Percentiles rank a stretch among this genome's conserved stretches.
phyloP scores from a whole-genome alignment of 2,888 invertebrate genomes.

The Epirrhoe tristata region DNA sequence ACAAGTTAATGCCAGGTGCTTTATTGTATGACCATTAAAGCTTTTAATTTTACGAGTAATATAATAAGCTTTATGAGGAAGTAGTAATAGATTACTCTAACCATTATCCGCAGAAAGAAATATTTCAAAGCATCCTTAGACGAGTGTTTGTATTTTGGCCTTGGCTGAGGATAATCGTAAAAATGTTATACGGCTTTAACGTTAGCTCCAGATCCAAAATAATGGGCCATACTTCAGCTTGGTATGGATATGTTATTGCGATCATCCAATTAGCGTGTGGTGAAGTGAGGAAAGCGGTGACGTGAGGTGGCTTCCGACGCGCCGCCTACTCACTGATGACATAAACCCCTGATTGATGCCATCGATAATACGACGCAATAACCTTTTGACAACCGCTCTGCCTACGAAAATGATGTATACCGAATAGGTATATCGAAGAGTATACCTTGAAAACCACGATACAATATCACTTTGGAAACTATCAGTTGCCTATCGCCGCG shows the following conservation, averaged over 20 bases:
- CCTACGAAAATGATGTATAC: not conserved
- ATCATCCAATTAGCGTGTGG: slow-evolving; percentile 57
- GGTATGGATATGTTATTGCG: slow-evolving; percentile 45
- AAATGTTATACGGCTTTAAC: slow-evolving; percentile 36
- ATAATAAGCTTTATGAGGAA: slow-evolving; percentile 15
- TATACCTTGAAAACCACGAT: not conserved
- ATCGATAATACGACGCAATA: slow-evolving; percentile 56
- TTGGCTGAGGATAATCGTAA: slow-evolving; percentile 38
- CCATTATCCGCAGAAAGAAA: slow-evolving; percentile 36
- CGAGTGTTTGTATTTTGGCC: slow-evolving; percentile 39
- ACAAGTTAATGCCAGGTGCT: not conserved
- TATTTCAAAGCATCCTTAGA: slow-evolving; percentile 38
- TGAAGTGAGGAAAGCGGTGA: slow-evolving; percentile 45
- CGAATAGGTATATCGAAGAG: not conserved
- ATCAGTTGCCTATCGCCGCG: slow-evolving; percentile 9
- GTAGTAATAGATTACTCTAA: slow-evolving; percentile 29
- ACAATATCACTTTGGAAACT: not conserved
- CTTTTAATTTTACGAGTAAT: slow-evolving; percentile 15
- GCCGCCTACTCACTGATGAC: slow-evolving; percentile 43
- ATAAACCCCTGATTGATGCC: slow-evolving; percentile 54
- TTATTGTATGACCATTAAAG: not conserved
- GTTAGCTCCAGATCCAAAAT: slow-evolving; percentile 35
- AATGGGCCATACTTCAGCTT: slow-evolving; percentile 42
- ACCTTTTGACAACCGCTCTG: slow-evolving; percentile 33
- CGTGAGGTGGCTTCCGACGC: slow-evolving; percentile 44